Conservation (phyloP, 1,140 invertebrate genomes). For the Bombus consobrinus region DNA sequence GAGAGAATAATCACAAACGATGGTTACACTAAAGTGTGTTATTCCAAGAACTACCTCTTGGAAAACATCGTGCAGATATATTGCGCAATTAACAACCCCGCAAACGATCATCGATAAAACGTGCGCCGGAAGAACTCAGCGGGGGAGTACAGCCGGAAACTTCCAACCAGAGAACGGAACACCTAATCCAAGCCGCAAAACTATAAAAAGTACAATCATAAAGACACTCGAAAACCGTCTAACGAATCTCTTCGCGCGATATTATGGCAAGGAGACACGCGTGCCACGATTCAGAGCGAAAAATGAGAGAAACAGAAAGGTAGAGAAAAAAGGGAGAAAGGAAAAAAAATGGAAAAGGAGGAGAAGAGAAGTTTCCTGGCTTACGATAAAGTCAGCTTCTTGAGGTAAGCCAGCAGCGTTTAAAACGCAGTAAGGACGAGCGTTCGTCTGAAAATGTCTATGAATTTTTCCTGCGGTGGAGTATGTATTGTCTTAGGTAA, state of each 20-base stretch:
- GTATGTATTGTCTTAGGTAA: constrained; percentile 9
- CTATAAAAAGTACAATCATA: constrained; percentile 2
- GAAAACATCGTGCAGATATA: background rate
- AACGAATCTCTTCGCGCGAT: background rate
- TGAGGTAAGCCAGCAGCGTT: constrained; percentile 12
- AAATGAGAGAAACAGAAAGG: background rate
- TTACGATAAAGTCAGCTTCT: constrained; percentile 27
- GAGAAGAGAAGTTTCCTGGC: background rate
- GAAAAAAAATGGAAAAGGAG: no score
- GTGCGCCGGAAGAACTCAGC: background rate
- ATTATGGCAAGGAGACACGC: constrained; percentile 22
- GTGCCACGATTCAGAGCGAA: background rate
- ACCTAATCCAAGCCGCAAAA: background rate
- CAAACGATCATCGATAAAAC: background rate
- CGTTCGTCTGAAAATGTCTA: constrained; percentile 36
- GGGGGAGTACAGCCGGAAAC: background rate
- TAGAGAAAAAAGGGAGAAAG: background rate
- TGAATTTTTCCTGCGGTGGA: constrained; percentile 2
- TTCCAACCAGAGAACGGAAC: no score
- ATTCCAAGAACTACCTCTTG: background rate
- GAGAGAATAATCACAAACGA: no score
- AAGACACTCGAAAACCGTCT: background rate
- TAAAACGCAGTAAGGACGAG: constrained; percentile 1
- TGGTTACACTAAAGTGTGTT: background rate
- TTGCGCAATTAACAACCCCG: background rate